Evolutionary conservation across 2,888 invertebrate species (phyloP).

Genomic region (Dysmachus trigonus): DNA sequence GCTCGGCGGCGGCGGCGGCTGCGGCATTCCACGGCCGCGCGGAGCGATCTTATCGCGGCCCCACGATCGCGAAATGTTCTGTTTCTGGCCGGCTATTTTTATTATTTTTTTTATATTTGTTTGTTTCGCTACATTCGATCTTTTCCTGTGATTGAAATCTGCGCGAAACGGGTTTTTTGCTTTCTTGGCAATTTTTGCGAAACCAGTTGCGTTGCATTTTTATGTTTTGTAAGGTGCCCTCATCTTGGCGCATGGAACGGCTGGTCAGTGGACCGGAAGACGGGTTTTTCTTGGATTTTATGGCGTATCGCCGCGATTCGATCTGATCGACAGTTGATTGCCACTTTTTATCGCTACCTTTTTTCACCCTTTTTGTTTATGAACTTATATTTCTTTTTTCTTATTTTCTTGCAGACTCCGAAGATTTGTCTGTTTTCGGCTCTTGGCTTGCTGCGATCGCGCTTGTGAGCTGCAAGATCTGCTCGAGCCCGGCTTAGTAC

Average conservation of each 20-base stretch:
- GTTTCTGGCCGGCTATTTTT: constrained; percentile 31
- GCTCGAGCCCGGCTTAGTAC: neutral
- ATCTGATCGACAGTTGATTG: constrained; percentile 43
- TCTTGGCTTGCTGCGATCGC: neutral
- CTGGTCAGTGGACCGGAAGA: constrained; percentile 41
- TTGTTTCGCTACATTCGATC: constrained; percentile 23
- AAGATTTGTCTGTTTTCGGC: neutral
- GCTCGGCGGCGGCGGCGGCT: too few relatives aligned
- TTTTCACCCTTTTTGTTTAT: neutral
- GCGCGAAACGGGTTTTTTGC: constrained; percentile 26
- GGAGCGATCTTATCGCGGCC: neutral
- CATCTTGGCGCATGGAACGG: constrained; percentile 25
- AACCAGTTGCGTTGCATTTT: constrained; percentile 42
- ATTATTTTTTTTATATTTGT: constrained; percentile 19
- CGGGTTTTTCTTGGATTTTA: constrained; percentile 34
- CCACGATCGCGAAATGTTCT: constrained; percentile 21
- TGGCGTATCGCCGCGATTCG: constrained; percentile 26
- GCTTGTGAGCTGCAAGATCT: neutral
- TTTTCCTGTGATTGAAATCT: constrained; percentile 33
- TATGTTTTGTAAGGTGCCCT: constrained; percentile 7
- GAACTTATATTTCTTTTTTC: neutral
- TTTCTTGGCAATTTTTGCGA: constrained; percentile 4
- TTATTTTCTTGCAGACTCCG: neutral
- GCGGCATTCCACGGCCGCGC: neutral
- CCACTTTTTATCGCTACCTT: constrained; percentile 8